Percentiles rank a stretch among this genome's conserved stretches.
Evolutionary conservation across 2,113 vertebrate species (phyloP).

Genomic region (Pterocles orientalis): DNA sequence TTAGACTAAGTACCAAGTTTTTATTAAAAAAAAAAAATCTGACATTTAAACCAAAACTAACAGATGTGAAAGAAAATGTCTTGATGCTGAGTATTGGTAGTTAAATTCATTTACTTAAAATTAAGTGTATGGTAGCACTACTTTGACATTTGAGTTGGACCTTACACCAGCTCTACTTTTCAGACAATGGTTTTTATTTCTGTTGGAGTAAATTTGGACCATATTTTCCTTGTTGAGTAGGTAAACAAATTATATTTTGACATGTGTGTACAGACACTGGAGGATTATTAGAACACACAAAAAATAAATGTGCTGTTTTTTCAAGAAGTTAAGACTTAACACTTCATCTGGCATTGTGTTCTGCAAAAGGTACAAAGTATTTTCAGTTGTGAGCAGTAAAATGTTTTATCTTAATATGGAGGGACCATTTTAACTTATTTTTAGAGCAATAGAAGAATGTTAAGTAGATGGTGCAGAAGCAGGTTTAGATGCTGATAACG

Average conservation of each 20-base stretch:
- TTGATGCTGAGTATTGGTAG: neutral
- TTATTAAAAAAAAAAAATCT: neutral
- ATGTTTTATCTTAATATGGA: neutral
- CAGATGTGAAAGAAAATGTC: neutral
- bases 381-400: neutral
- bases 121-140: neutral
- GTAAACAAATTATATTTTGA: neutral
- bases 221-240: neutral
- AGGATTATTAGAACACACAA: neutral
- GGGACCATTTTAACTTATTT: slow-evolving; percentile 52
- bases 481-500: neutral
- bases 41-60: neutral
- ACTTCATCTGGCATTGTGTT: neutral
- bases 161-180: neutral
- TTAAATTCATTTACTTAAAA: neutral
- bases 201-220: neutral
- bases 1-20: neutral
- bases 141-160: neutral
- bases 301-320: neutral
- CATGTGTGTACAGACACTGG: neutral
- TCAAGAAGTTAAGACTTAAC: slow-evolving; percentile 1
- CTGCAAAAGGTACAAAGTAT: neutral
- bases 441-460: neutral
- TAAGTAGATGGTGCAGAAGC: slow-evolving; percentile 5
- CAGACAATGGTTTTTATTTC: neutral